Evolutionary conservation across 2,113 vertebrate species (phyloP).

Genomic region (Amphiprion percula): DNA sequence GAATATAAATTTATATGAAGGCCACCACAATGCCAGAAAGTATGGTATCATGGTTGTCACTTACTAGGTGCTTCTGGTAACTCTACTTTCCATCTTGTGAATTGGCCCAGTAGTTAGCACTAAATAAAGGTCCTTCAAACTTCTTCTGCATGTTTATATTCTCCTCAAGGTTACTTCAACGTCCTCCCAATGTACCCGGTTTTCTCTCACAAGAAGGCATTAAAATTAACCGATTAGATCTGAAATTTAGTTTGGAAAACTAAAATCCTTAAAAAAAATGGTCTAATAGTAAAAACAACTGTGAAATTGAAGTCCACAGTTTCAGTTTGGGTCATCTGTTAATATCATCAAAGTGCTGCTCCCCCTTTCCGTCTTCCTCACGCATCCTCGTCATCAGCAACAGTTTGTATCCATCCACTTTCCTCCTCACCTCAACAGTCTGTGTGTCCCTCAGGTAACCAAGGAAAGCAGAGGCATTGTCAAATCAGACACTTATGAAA

Average conservation of each 20-base stretch:
- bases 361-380: constrained; percentile 60
- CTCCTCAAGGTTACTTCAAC: too few relatives aligned
- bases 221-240: neutral
- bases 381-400: constrained; percentile 54
- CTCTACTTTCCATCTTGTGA: too few relatives aligned
- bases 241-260: neutral
- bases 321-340: constrained; percentile 56
- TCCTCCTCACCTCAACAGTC: constrained; percentile 52
- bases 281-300: neutral
- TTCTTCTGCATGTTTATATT: too few relatives aligned
- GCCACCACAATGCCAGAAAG: neutral
- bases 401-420: constrained; percentile 71
- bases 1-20: neutral
- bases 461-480: constrained; percentile 26
- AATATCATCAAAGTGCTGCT: constrained; percentile 79
- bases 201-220: neutral
- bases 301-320: constrained; percentile 40
- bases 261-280: neutral
- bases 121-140: too few relatives aligned
- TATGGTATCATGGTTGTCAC: too few relatives aligned
- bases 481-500: neutral
- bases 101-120: too few relatives aligned
- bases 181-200: neutral
- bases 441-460: constrained; percentile 49
- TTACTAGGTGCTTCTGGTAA: too few relatives aligned